Evolutionary conservation across 2,113 vertebrate genomes (phyloP).

Genomic region (Amblyornis subalaris): DNA sequence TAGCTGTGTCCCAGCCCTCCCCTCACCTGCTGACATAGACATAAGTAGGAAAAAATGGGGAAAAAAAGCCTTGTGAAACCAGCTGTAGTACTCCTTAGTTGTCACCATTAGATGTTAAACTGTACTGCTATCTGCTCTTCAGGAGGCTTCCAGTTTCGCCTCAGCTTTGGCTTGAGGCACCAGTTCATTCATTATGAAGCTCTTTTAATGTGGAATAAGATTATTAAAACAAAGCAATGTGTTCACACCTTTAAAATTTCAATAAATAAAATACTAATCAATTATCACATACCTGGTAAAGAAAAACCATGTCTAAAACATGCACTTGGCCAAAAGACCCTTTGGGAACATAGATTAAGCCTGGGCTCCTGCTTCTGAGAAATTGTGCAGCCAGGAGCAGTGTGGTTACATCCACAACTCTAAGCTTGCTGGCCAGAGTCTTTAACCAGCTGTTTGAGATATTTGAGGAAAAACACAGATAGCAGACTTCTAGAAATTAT

Average conservation of each 20-base stretch:
- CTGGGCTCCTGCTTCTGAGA: neutral
- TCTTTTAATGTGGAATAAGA: neutral
- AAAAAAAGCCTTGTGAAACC: neutral
- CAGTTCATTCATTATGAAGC: neutral
- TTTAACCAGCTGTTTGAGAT: neutral
- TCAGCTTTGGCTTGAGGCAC: neutral
- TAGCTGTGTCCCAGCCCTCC: neutral
- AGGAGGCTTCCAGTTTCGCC: neutral
- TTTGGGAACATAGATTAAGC: neutral
- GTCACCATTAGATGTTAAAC: neutral
- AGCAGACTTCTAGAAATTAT: slow-evolving; percentile 4
- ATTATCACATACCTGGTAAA: neutral
- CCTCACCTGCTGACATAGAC: neutral
- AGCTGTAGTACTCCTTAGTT: neutral
- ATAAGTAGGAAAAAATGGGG: neutral
- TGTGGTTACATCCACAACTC: neutral
- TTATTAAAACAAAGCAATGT: neutral
- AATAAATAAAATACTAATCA: neutral
- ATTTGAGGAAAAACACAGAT: slow-evolving; percentile 8
- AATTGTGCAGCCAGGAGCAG: neutral
- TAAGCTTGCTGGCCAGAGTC: neutral
- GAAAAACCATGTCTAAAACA: neutral
- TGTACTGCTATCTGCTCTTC: neutral
- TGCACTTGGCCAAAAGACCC: neutral
- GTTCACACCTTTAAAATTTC: neutral